Conservation (phyloP, 2,113 vertebrate genomes). For the Drymodes brunneopygia region DNA sequence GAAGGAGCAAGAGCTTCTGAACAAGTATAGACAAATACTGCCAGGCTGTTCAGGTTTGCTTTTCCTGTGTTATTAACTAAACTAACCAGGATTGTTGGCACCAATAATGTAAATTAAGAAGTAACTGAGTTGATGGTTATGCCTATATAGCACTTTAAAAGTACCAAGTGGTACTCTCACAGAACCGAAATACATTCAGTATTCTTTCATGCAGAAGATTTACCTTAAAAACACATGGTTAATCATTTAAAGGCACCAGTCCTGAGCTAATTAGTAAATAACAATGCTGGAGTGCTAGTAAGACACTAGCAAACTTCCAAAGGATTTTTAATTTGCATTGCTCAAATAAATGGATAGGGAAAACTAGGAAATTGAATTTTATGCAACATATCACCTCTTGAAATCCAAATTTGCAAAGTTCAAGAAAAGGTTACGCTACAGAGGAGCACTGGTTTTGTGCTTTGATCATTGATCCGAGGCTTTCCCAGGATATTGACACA, state of each 20-base stretch:
- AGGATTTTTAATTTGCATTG: slow-evolving; percentile 34
- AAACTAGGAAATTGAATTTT: slow-evolving; percentile 39
- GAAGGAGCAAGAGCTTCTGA: neutral
- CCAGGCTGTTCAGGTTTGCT: neutral
- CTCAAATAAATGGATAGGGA: slow-evolving; percentile 7
- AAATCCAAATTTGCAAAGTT: slow-evolving; percentile 65
- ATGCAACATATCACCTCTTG: slow-evolving; percentile 27
- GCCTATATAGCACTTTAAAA: slow-evolving; percentile 13
- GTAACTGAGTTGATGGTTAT: slow-evolving; percentile 18
- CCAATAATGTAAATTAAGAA: neutral
- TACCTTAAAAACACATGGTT: slow-evolving; percentile 24
- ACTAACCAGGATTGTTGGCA: neutral
- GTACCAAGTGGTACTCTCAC: neutral
- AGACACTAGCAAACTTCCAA: neutral
- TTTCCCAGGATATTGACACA: slow-evolving; percentile 56
- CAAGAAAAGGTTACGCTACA: slow-evolving; percentile 60
- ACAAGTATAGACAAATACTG: neutral
- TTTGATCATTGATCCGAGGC: slow-evolving; percentile 61
- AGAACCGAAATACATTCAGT: slow-evolving; percentile 26
- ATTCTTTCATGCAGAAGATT: slow-evolving; percentile 29
- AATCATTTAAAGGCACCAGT: slow-evolving; percentile 13
- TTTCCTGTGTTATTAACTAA: neutral
- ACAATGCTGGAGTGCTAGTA: slow-evolving; percentile 7
- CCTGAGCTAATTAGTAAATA: slow-evolving; percentile 42
- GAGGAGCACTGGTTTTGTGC: slow-evolving; percentile 14